Conservation (phyloP, 2,797 vertebrate species). For the Girardinus metallicus region DNA sequence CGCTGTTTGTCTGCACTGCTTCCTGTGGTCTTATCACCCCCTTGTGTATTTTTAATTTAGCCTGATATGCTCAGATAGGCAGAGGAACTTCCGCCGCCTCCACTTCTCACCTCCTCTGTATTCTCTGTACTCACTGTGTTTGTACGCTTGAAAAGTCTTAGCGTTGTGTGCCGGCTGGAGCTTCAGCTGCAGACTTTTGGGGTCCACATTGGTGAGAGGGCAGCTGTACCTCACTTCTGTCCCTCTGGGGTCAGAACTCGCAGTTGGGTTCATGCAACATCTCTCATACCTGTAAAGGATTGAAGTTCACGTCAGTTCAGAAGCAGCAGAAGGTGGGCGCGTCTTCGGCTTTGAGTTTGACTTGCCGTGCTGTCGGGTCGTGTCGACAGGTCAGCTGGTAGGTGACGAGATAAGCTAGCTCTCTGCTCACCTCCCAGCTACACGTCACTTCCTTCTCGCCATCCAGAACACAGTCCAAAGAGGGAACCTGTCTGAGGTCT, state of each 20-base stretch:
- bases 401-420: conserved; percentile 62
- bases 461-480: conserved; percentile 73
- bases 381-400: conserved; percentile 70
- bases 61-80: background rate
- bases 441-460: conserved; percentile 67
- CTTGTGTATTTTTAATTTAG: conserved; percentile 14
- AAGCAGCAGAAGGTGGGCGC: background rate
- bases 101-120: background rate
- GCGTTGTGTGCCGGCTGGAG: conserved; percentile 47
- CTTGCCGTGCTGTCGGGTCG: conserved; percentile 54
- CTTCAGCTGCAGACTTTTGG: conserved; percentile 50
- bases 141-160: conserved; percentile 43
- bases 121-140: conserved; percentile 68
- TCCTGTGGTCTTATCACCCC: background rate
- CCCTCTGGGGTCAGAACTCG: conserved; percentile 12
- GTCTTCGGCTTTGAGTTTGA: conserved; percentile 9
- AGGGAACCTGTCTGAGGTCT: conserved; percentile 54
- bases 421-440: conserved; percentile 77
- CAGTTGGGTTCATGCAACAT: conserved; percentile 47
- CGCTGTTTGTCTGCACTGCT: background rate
- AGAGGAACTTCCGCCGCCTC: background rate
- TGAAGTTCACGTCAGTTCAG: background rate
- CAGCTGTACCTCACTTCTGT: conserved; percentile 67
- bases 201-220: conserved; percentile 35
- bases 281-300: conserved; percentile 32